phyloP scores from a whole-genome alignment of 2,888 invertebrate species.

The Hololepta plana region DNA sequence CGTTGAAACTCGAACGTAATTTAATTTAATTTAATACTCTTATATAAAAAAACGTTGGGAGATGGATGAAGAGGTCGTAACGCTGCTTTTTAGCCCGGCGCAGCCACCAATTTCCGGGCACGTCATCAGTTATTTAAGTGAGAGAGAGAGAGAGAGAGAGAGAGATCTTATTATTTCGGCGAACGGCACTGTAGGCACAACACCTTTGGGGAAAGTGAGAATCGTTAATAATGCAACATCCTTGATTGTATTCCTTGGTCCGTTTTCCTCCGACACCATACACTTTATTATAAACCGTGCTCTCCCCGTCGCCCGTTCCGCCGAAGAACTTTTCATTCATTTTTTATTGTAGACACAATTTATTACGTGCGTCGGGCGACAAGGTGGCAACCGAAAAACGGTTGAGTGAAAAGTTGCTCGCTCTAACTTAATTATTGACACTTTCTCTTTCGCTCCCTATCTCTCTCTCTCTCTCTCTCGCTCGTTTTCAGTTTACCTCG shows the following conservation, averaged over 20 bases:
- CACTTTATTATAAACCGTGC: no score
- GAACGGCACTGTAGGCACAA: no score
- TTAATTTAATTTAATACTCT: no score
- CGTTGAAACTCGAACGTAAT: no score
- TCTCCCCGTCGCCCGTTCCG: no score
- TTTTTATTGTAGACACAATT: constrained; percentile 15
- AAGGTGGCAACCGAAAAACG: constrained; percentile 9
- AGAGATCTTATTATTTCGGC: no score
- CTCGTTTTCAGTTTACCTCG: no score
- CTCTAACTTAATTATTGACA: constrained; percentile 15
- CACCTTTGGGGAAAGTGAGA: constrained; percentile 13
- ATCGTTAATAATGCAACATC: constrained; percentile 14
- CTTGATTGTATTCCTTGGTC: constrained; percentile 13
- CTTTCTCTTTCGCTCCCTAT: constrained; percentile 11
- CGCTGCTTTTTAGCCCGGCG: constrained; percentile 1
- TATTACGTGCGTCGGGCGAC: constrained; percentile 12
- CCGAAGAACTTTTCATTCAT: constrained; percentile 11
- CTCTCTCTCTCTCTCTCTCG: no score
- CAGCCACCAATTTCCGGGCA: constrained; percentile 9
- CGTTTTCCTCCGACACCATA: no score
- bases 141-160: no score
- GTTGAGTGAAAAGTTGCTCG: constrained; percentile 13
- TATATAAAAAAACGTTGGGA: no score
- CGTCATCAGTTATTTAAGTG: constrained; percentile 14
- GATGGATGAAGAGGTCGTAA: no score